phyloP scores from a whole-genome alignment of 30 jellyfish, hydroid and myxozoan species.

The Catostylus mosaicus region DNA sequence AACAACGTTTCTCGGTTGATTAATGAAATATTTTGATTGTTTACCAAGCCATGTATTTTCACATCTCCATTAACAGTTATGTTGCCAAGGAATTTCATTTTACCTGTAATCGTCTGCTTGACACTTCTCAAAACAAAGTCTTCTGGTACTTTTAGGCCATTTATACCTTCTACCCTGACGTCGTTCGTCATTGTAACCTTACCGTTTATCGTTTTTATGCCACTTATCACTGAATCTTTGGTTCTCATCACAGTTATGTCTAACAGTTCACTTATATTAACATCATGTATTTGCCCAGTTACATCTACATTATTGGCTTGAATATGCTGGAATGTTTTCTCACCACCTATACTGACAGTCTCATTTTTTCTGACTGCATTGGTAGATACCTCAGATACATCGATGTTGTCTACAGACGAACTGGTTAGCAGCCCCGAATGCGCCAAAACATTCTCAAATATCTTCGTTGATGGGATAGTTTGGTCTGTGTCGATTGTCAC shows the following conservation, averaged over 20 bases:
- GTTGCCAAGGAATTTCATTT: neutral
- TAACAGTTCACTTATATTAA: constrained; percentile 3
- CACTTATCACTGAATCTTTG: constrained; percentile 7
- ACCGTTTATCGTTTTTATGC: constrained; percentile 33
- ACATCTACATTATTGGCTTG: constrained; percentile 10
- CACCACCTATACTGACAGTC: constrained; percentile 4
- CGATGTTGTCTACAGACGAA: constrained; percentile 61
- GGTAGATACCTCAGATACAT: constrained; percentile 40
- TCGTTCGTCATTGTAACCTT: constrained; percentile 9
- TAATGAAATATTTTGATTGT: constrained; percentile 47
- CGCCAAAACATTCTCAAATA: constrained; percentile 13
- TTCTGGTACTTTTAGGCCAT: constrained; percentile 20
- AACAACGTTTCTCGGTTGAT: constrained; percentile 47
- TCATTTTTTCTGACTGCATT: constrained; percentile 19
- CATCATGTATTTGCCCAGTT: constrained; percentile 32
- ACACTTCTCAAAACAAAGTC: constrained; percentile 52
- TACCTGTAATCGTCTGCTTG: constrained; percentile 57
- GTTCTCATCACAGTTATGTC: constrained; percentile 44
- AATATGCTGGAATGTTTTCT: constrained; percentile 1
- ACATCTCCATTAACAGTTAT: constrained; percentile 37
- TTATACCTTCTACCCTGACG: constrained; percentile 15
- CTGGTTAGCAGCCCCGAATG: constrained; percentile 30
- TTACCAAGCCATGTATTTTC: neutral
- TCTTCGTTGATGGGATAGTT: constrained; percentile 36
- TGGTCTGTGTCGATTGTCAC: constrained; percentile 72